phyloP scores from a whole-genome alignment of 1,140 invertebrate species.

The Heterodera carotae region DNA sequence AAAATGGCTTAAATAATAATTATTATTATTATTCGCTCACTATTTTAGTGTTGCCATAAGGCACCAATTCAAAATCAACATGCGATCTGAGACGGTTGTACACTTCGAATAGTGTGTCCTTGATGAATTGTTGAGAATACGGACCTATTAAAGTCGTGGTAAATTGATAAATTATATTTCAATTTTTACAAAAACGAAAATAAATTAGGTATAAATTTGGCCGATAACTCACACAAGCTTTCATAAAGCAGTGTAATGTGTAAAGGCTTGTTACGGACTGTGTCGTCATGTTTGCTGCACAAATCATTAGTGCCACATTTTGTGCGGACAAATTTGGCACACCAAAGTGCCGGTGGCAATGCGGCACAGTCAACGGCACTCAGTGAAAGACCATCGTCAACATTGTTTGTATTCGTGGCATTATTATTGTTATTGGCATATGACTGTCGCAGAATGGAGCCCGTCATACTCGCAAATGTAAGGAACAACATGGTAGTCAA shows the following conservation, averaged over 20 bases:
- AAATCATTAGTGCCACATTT: constrained; percentile 16
- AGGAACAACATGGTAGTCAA: no score
- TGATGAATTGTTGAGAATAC: constrained; percentile 25
- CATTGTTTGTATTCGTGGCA: background rate
- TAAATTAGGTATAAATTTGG: background rate
- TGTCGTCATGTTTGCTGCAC: constrained; percentile 18
- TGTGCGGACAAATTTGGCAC: constrained; percentile 12
- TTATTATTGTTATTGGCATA: background rate
- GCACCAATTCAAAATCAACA: constrained; percentile 29
- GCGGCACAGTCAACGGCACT: constrained; percentile 23
- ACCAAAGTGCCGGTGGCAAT: constrained; percentile 36
- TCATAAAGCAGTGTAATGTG: constrained; percentile 34
- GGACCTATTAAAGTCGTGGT: constrained; percentile 1
- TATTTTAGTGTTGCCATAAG: constrained; percentile 36
- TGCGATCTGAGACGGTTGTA: constrained; percentile 9
- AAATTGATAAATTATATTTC: background rate
- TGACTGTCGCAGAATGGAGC: background rate
- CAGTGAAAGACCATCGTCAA: background rate
- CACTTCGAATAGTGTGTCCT: constrained; percentile 12
- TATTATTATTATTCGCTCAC: background rate
- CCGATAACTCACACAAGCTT: constrained; percentile 19
- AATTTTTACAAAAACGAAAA: no score
- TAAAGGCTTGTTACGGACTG: constrained; percentile 24
- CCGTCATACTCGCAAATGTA: no score
- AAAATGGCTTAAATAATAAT: background rate